phyloP scores from a whole-genome alignment of 2,113 vertebrate species.

The Takifugu bimaculatus region DNA sequence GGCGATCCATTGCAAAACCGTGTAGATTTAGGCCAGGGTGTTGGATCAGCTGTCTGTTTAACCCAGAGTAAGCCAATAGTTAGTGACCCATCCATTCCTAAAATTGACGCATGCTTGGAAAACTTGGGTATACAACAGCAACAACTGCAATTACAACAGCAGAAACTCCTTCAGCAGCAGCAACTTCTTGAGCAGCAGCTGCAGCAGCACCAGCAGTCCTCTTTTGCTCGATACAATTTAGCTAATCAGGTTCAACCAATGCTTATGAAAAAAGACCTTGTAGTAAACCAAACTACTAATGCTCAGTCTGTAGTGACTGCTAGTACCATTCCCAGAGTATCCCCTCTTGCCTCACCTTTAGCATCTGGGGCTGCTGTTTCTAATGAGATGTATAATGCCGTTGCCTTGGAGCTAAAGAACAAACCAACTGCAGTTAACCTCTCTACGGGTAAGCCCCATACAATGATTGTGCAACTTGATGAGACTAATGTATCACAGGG shows the following conservation, averaged over 20 bases:
- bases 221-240: constrained; percentile 87
- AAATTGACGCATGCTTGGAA: constrained; percentile 80
- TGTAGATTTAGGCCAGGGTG: constrained; percentile 89
- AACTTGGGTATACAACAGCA: constrained; percentile 80
- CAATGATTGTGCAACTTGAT: constrained; percentile 94
- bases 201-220: constrained; percentile 79
- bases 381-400: constrained; percentile 78
- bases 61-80: constrained; percentile 83
- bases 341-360: constrained; percentile 73
- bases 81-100: constrained; percentile 69
- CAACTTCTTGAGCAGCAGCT: constrained; percentile 79
- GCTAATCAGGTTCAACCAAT: constrained; percentile 83
- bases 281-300: constrained; percentile 79
- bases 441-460: constrained; percentile 83
- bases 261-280: constrained; percentile 83
- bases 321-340: constrained; percentile 76
- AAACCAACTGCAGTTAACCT: constrained; percentile 80
- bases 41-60: constrained; percentile 87
- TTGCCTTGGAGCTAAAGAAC: constrained; percentile 84
- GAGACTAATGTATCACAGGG: constrained; percentile 72
- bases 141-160: constrained; percentile 77
- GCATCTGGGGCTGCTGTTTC: constrained; percentile 55
- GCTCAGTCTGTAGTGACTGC: constrained; percentile 72
- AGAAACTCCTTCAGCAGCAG: constrained; percentile 79
- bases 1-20: constrained; percentile 94